Evolutionary conservation across 2,888 invertebrate species (phyloP).

Genomic region (Drosophila buzzatii): DNA sequence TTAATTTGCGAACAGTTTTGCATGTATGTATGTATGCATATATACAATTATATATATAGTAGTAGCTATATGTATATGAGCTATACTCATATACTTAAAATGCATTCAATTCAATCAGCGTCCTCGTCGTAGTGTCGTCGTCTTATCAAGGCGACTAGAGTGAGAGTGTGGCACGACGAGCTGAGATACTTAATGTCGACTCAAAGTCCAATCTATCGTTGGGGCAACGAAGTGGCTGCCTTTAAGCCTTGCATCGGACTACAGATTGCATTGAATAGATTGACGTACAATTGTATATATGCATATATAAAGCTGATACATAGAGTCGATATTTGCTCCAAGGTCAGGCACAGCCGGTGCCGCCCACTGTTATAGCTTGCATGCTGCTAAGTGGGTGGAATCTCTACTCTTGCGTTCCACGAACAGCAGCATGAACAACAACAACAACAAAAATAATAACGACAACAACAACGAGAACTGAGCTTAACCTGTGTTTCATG

Average conservation of each 20-base stretch:
- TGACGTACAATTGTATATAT: neutral
- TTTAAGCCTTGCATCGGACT: conserved; percentile 20
- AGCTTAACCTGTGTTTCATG: conserved; percentile 21
- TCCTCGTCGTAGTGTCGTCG: conserved; percentile 14
- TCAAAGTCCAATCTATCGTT: conserved; percentile 45
- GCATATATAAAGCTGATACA: neutral
- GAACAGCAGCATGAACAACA: neutral
- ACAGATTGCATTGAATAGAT: conserved; percentile 35
- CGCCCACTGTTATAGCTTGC: conserved; percentile 25
- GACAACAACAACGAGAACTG: neutral
- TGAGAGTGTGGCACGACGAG: neutral
- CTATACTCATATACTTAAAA: neutral
- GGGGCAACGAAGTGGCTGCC: conserved; percentile 12
- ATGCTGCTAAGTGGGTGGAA: conserved; percentile 17
- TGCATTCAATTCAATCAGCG: conserved; percentile 28
- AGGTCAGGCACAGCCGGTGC: conserved; percentile 34
- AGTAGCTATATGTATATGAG: neutral
- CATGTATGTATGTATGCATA: neutral
- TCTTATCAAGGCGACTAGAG: conserved; percentile 36
- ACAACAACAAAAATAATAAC: neutral
- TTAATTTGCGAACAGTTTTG: neutral
- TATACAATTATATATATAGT: neutral
- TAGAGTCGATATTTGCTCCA: conserved; percentile 33
- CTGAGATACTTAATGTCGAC: conserved; percentile 23
- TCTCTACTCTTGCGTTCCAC: neutral